A percentile compares a stretch with the other conserved stretches of the same genome.
Evolutionary conservation across 2,888 invertebrate genomes (phyloP).

Genomic region (Mythimna pallens): DNA sequence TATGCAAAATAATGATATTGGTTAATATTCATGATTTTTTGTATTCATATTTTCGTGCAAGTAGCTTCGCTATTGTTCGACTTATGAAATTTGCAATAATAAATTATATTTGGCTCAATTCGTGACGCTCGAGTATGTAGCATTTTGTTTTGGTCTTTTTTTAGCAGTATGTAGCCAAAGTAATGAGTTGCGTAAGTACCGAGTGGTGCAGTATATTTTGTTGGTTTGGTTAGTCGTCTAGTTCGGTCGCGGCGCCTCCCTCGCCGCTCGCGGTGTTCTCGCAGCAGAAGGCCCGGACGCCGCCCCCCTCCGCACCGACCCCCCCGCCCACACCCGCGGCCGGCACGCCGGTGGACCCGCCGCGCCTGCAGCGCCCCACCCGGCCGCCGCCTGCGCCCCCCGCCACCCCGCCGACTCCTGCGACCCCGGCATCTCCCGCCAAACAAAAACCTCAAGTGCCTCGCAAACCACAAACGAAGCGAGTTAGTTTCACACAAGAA

Average conservation of each 20-base stretch:
- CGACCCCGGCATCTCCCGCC: conserved; percentile 70
- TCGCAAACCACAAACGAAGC: conserved; percentile 87
- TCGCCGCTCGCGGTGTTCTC: conserved; percentile 85
- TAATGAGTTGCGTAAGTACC: conserved; percentile 73
- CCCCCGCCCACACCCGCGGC: conserved; percentile 72
- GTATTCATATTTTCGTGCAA: conserved; percentile 84
- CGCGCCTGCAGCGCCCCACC: conserved; percentile 70
- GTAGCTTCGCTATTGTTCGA: conserved; percentile 76
- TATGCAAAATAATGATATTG: conserved; percentile 66
- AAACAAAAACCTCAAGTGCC: conserved; percentile 88
- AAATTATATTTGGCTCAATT: conserved; percentile 53
- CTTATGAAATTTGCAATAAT: conserved; percentile 57
- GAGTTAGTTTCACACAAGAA: conserved; percentile 89
- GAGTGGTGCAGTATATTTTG: conserved; percentile 81
- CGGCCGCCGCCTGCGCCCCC: conserved; percentile 75
- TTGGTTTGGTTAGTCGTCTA: conserved; percentile 89
- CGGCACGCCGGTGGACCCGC: conserved; percentile 60
- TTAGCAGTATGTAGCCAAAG: conserved; percentile 68
- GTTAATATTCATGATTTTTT: conserved; percentile 65
- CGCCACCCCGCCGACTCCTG: conserved; percentile 67
- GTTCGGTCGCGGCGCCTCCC: conserved; percentile 80
- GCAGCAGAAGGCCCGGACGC: conserved; percentile 79
- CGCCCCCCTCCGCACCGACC: conserved; percentile 71
- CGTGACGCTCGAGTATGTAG: conserved; percentile 64
- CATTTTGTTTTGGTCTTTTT: conserved; percentile 75